These are phyloP conservation scores for Xestobium rufovillosum DNA, from an alignment of 2,888 invertebrate species.

Conservation along the genomic window DNA sequence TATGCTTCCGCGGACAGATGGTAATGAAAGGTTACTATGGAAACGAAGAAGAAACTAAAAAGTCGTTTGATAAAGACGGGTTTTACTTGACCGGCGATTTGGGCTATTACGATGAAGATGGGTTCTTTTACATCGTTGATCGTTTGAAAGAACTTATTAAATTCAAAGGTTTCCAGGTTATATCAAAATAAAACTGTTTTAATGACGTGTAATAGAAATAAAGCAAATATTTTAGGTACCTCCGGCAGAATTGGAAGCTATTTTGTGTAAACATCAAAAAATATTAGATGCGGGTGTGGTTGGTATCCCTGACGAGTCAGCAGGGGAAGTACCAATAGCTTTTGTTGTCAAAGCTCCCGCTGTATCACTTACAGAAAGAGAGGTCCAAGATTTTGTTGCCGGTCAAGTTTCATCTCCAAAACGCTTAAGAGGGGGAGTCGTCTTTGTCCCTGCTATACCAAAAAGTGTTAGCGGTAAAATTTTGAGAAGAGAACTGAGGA, in stretches of 20 bases:
- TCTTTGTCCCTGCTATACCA: constrained; percentile 65
- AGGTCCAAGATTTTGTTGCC: constrained; percentile 35
- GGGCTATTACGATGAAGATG: constrained; percentile 1
- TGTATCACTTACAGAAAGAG: constrained; percentile 53
- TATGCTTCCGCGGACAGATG: background rate
- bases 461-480: constrained; percentile 76
- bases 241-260: constrained; percentile 75
- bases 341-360: constrained; percentile 73
- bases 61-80: background rate
- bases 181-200: no score
- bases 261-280: constrained; percentile 60
- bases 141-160: background rate
- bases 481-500: constrained; percentile 48
- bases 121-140: constrained; percentile 1
- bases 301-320: constrained; percentile 60
- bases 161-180: constrained; percentile 1
- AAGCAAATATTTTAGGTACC: constrained; percentile 60
- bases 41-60: background rate
- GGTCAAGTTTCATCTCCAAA: constrained; percentile 62
- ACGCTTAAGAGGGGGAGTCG: constrained; percentile 63
- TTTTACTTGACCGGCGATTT: background rate
- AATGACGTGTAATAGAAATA: no score
- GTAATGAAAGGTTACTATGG: background rate
- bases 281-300: constrained; percentile 74
- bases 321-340: constrained; percentile 67